phyloP scores from a whole-genome alignment of 1,140 invertebrate species.

The Drusus annulatus region DNA sequence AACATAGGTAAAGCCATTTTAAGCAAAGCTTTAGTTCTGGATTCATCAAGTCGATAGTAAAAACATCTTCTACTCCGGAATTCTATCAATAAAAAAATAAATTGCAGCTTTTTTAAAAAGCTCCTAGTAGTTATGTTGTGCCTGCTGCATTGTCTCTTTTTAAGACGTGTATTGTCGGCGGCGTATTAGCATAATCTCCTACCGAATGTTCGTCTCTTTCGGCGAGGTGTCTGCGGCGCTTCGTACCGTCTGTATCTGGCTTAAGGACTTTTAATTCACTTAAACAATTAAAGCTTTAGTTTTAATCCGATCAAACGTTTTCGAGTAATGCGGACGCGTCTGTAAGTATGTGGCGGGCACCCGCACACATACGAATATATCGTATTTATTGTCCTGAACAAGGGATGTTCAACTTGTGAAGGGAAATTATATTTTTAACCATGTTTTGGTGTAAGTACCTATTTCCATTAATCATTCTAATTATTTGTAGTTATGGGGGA shows the following conservation, averaged over 20 bases:
- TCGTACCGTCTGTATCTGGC: conserved; percentile 26
- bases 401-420: conserved; percentile 24
- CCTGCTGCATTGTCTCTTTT: no score
- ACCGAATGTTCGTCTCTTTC: neutral
- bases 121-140: no score
- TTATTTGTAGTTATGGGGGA: no score
- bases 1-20: no score
- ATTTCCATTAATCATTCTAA: no score
- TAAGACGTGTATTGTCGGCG: no score
- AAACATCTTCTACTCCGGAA: no score
- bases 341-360: conserved; percentile 22
- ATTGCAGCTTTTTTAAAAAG: no score
- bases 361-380: neutral
- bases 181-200: neutral
- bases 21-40: no score
- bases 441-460: neutral
- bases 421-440: neutral
- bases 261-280: conserved; percentile 59
- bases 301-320: conserved; percentile 60
- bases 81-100: no score
- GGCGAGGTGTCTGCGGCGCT: neutral
- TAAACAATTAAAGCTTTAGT: conserved; percentile 60
- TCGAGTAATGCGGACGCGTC: conserved; percentile 48
- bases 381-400: conserved; percentile 29
- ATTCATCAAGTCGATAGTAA: no score